Conservation (phyloP, 2,797 vertebrate species). For the Eptatretus atami region DNA sequence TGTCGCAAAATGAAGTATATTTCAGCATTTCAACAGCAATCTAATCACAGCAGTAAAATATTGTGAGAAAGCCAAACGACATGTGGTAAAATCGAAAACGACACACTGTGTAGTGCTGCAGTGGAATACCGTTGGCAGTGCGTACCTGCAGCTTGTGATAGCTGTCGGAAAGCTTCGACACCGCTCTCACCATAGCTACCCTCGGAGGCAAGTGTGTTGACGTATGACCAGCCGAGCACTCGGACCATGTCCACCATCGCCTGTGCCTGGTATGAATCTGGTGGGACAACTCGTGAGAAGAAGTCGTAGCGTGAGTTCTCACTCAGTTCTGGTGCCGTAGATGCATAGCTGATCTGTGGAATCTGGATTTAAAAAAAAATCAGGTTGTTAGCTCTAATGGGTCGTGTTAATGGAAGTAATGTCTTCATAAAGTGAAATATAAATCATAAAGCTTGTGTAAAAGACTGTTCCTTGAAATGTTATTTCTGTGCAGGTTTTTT, state of each 20-base stretch:
- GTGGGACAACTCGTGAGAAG: constrained; percentile 58
- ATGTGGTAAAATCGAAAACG: too few relatives aligned
- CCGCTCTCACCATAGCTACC: constrained; percentile 65
- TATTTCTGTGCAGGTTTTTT: too few relatives aligned
- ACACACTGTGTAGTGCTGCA: too few relatives aligned
- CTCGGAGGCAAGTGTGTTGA: constrained; percentile 50
- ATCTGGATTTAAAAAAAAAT: constrained; percentile 18
- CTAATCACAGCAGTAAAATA: too few relatives aligned
- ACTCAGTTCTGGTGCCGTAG: constrained; percentile 51
- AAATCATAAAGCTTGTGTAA: too few relatives aligned
- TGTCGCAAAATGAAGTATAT: too few relatives aligned
- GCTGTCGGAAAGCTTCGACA: constrained; percentile 50
- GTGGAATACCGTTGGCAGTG: not conserved
- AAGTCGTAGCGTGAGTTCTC: constrained; percentile 54
- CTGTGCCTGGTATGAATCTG: constrained; percentile 61
- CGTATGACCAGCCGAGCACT: constrained; percentile 56
- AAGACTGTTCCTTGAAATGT: too few relatives aligned
- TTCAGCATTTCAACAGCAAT: too few relatives aligned
- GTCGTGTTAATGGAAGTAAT: too few relatives aligned
- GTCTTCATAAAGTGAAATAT: too few relatives aligned
- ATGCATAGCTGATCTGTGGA: constrained; percentile 70
- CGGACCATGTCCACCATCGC: constrained; percentile 57
- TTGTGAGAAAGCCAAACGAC: too few relatives aligned
- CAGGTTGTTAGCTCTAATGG: too few relatives aligned
- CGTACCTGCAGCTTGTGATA: constrained; percentile 43